Conservation (phyloP, 2,113 vertebrate genomes). For the Percina caprodes region DNA sequence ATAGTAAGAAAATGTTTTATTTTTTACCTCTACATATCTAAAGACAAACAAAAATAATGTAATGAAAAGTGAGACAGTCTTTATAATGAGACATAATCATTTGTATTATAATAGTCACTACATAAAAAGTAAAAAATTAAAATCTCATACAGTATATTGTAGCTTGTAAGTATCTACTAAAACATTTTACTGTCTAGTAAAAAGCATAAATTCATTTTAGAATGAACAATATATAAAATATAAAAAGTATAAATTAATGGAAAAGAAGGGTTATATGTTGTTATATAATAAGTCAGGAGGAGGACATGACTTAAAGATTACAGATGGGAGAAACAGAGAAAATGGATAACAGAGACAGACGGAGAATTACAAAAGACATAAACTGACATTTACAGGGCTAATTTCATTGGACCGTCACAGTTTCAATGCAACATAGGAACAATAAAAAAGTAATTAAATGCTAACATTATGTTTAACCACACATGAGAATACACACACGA, state of each 20-base stretch:
- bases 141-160: background rate
- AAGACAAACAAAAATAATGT: background rate
- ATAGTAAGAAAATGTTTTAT: background rate
- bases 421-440: conserved; percentile 38
- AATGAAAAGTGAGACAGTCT: background rate
- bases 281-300: conserved; percentile 3
- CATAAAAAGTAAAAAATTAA: background rate
- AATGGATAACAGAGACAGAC: conserved; percentile 28
- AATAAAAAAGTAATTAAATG: conserved; percentile 29
- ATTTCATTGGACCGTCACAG: conserved; percentile 50
- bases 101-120: background rate
- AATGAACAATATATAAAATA: background rate
- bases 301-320: conserved; percentile 12
- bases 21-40: background rate
- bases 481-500: background rate
- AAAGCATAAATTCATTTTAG: background rate
- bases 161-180: background rate
- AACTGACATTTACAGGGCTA: conserved; percentile 31
- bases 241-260: background rate
- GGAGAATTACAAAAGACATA: conserved; percentile 38
- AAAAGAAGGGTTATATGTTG: background rate
- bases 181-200: background rate
- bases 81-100: background rate
- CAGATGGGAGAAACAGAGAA: conserved; percentile 37
- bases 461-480: conserved; percentile 39